Evolutionary conservation across 2,888 invertebrate species (phyloP), one percentile per base, ranked within the genome.

Genomic region (Leptopterna dolabrata): DNA sequence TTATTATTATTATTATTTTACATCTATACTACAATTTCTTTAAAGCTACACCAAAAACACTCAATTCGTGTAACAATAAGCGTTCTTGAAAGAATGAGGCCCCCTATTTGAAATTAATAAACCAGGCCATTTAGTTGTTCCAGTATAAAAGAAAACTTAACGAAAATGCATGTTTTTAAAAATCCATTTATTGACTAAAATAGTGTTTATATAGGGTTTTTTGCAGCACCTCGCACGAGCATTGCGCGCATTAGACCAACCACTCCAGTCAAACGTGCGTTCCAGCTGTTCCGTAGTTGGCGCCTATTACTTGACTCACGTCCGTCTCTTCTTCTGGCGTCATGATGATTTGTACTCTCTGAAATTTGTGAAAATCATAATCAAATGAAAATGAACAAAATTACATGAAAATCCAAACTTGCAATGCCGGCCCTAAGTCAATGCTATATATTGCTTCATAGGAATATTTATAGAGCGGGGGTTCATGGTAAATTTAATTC

Each of bases 331-430:
- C 91, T 90, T 93, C 93, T 1, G 93, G 92, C 88, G 92, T 92
- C 91, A 93, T 92, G 88, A 93, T 93, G 91, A 92, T 92, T 89
- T 91, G 91, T 91, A 93, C 91, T 89, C 93, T 91, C 93, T 93
- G 91, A 29, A 91, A 91, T 88, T 16, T 1, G 51, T 16, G n/a
- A 51, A 55, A 76, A 81, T 19, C 1, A 41, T 41, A 27, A 63
- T 27, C 13, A n/a, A 13, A 83, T 43, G 27, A 80, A 29, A 36
- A n/a, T 13, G 7, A 2, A 36, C 36, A 36, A 36, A 36, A n/a
- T n/a, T n/a, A n/a, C n/a, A n/a, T n/a, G n/a, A 36, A 36, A 36
- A 36, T 36, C 36, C 2, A 4, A 36, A 4, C 36, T 7, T 36
- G 7, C 36, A 36, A 36, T 36, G 36, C 7, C 36, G 36, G 4